Evolutionary conservation across 2,797 vertebrate species (phyloP), one percentile per base, ranked within the genome.

Genomic region (Macrochelys suwanniensis): DNA sequence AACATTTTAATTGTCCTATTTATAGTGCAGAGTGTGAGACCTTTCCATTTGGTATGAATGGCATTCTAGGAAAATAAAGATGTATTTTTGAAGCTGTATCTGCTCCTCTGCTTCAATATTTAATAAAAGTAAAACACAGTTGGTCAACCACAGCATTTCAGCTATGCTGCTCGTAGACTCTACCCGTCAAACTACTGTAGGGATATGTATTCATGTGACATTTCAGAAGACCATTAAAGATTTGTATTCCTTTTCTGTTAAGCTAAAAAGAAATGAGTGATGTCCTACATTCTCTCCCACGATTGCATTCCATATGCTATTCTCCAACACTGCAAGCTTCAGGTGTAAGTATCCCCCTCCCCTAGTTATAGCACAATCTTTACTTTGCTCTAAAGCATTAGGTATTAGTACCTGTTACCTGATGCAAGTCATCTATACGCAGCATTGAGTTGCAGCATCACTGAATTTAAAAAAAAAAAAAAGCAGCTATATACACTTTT

Each of bases 61-160:
- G 74, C 76, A n/a, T n/a, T 26, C 7, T 25, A 79, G 61, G 17
- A 86, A 97, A 97, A 97, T 97, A 97, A 98, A 23, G 9, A 0
- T 1, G 6, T 17, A 47, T 45, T 37, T 54, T 25, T 37, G 49
- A 88, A 79, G 50, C 78, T 28, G 19, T 0, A 0, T 23, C 7
- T 0, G 0, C 17, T 31, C 28, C 61, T 0, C 65, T 71, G n/a
- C 23, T 74, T 23, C 23, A 26, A 7, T 28, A 77, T 15, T 49
- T 77, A 77, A 49, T 49, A 31, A 15, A 28, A 26, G 45, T 47
- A 31, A 77, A 77, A 77, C 26, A 47, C 9, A 25, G 25, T 71
- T 42, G 19, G 68, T 71, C 37, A 71, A 11, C 10, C 5, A 71
- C 37, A 42, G 21, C 37, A 42, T 37, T 68, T 68, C 11, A 71